Base-by-base conservation (phyloP, 1,140 invertebrate species). In the Bombus affinis region DNA sequence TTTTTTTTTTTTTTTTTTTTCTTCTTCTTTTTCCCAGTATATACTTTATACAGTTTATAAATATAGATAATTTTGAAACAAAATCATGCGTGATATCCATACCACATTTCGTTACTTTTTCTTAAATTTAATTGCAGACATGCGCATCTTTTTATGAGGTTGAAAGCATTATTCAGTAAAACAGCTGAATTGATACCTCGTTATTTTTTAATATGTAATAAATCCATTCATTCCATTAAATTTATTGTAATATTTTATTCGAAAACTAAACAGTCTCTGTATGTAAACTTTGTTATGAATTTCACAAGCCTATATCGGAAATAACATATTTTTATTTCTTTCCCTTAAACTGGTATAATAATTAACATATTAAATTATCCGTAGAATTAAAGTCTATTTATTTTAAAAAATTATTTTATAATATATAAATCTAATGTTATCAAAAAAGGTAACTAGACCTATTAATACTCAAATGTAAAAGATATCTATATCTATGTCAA, bases 41-140 rank as follows among this genome's bases (percentile, higher is more conserved):
- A 6, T 83, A 75, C 25, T n/a, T 83, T 15, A 65, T 72, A 47
- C 15, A 73, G 22, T 75, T 75, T 66, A 73, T n/a, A 37, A 65
- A 75, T 42, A 66, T 22, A 62, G 57, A 44, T 82, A 75, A 65
- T 71, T 5, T 62, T 62, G 53, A 71, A 84, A 84, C 1, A n/a
- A 80, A 85, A 65, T 47, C 12, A 39, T 47, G n/a, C 81, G 18
- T 3, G 57, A 71, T 76, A 62, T 28, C 10, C n/a, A 12, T 62
- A 68, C 35, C 59, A 82, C 71, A 44, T n/a, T 57, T 32, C 28
- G 22, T 75, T 70, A 74, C 3, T 39, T 83, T 44, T 68, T 44
- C 37, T 62, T 59, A 82, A 53, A 83, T 44, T 57, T 83, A 83
- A 86, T 65, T 53, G 53, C 42, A 80, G 3, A 73, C 70, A 47